Conservation (phyloP, 2,797 vertebrate genomes). For the Manis javanica region DNA sequence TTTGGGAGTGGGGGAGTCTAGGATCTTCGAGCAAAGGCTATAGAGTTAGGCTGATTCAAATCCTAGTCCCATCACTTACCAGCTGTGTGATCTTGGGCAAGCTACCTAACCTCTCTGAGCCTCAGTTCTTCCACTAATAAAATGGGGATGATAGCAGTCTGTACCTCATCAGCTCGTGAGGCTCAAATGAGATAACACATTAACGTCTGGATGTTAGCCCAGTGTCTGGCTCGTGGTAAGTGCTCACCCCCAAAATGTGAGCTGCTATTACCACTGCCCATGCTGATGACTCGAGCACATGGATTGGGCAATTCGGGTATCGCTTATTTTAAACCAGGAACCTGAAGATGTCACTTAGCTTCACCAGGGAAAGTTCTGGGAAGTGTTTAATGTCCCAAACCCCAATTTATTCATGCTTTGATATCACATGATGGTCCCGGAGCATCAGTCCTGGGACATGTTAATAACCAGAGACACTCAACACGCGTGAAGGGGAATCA, state of each 20-base stretch:
- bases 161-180: not conserved
- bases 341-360: not conserved
- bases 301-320: not conserved
- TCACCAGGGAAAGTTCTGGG: not conserved
- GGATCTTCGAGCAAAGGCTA: not conserved
- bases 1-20: rapidly evolving
- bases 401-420: not conserved
- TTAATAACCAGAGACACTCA: not conserved
- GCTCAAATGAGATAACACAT: not conserved
- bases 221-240: not conserved
- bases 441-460: not conserved
- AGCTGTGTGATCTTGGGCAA: not conserved
- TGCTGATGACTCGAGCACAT: not conserved
- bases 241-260: not conserved
- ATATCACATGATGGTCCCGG: not conserved
- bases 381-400: not conserved
- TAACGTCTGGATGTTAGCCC: not conserved
- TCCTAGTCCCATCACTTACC: not conserved
- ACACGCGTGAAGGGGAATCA: not conserved
- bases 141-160: not conserved
- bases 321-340: not conserved
- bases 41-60: not conserved
- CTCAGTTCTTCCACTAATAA: not conserved
- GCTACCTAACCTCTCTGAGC: not conserved
- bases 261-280: not conserved